Evolutionary conservation across 2,113 vertebrate genomes (phyloP).

Genomic region (Vidua chalybeata): DNA sequence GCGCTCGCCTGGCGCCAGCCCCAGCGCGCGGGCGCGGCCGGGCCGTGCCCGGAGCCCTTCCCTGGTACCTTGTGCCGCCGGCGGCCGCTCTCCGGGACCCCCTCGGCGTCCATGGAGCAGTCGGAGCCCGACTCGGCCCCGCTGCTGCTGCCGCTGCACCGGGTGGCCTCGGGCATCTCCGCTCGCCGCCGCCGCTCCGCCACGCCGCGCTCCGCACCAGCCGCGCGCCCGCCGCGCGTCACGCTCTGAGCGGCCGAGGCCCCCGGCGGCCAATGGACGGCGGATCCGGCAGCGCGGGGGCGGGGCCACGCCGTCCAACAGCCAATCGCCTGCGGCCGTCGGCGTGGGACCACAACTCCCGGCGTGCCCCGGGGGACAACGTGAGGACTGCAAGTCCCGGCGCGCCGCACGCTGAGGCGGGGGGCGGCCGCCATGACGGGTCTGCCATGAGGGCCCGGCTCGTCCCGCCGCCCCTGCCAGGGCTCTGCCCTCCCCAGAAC

Average conservation of each 20-base stretch:
- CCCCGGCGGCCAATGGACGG: neutral
- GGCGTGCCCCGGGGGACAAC: accelerated
- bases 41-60: neutral
- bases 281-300: neutral
- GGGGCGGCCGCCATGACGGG: neutral
- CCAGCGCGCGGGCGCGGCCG: neutral
- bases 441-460: neutral
- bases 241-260: neutral
- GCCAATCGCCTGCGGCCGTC: neutral
- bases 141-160: neutral
- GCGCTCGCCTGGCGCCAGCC: too few species aligned
- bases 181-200: neutral
- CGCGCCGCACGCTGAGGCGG: neutral
- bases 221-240: neutral
- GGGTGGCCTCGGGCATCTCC: constrained; percentile 26
- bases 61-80: constrained; percentile 13
- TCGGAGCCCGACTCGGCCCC: constrained; percentile 4
- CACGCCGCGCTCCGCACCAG: neutral
- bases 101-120: constrained; percentile 8
- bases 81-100: neutral
- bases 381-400: neutral
- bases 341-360: neutral
- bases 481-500: accelerated
- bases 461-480: accelerated
- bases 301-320: accelerated